These are phyloP conservation scores for Cygnus atratus DNA, from an alignment of 2,113 vertebrate species.

Conservation along the genomic window DNA sequence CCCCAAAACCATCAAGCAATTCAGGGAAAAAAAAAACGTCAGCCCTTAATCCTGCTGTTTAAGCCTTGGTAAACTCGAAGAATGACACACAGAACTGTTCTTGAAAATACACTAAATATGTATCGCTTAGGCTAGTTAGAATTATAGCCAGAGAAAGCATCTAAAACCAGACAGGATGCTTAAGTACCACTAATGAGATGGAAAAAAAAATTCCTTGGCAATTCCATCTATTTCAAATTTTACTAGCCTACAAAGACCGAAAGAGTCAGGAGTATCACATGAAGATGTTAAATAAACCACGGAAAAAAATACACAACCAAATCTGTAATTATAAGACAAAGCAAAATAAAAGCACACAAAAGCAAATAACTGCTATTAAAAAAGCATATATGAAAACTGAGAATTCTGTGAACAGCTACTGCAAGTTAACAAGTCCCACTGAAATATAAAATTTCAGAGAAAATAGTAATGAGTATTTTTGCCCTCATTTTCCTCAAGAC, in stretches of 20 bases:
- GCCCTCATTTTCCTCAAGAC: not conserved
- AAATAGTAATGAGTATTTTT: not conserved
- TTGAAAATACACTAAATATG: fast-evolving
- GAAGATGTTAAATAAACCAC: not conserved
- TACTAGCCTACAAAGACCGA: not conserved
- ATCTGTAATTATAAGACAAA: not conserved
- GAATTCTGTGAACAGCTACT: not conserved
- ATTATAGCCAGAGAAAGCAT: not conserved
- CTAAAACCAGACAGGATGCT: not conserved
- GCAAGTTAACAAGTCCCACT: not conserved
- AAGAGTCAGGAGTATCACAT: not conserved
- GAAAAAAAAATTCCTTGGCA: not conserved
- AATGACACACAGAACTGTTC: not conserved
- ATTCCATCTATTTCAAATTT: not conserved
- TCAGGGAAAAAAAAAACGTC: not conserved
- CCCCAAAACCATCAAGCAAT: not conserved
- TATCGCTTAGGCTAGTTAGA: not conserved
- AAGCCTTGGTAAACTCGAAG: not conserved
- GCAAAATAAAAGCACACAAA: not conserved
- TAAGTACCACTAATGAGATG: not conserved
- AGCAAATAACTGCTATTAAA: not conserved
- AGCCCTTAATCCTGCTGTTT: not conserved
- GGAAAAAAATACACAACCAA: not conserved
- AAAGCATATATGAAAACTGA: not conserved
- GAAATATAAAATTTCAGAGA: not conserved